Percentiles rank a stretch among this genome's conserved stretches.
Evolutionary conservation across 2,888 invertebrate species (phyloP).

Genomic region (Ptilodon capucinus): DNA sequence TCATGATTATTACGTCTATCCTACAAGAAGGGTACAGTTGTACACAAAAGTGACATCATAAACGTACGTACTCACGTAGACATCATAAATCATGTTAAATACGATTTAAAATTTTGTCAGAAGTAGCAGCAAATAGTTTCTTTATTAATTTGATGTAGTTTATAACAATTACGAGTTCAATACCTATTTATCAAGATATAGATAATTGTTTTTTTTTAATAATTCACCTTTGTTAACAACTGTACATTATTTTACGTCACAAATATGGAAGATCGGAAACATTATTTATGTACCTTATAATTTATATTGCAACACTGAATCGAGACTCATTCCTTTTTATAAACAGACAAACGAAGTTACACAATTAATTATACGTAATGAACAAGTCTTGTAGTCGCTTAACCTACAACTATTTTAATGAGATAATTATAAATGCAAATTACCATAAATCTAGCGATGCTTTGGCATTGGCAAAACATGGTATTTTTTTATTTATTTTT

Average conservation of each 20-base stretch:
- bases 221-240: slow-evolving; percentile 20
- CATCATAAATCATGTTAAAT: too few relatives aligned
- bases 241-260: slow-evolving; percentile 34
- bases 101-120: too few relatives aligned
- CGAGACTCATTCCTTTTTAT: slow-evolving; percentile 71
- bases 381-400: slow-evolving; percentile 80
- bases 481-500: slow-evolving; percentile 41
- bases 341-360: slow-evolving; percentile 56
- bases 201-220: too few relatives aligned
- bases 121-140: too few relatives aligned
- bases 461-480: slow-evolving; percentile 83
- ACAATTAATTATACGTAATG: slow-evolving; percentile 66
- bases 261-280: slow-evolving; percentile 39
- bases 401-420: slow-evolving; percentile 75
- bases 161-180: too few relatives aligned
- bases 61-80: too few relatives aligned
- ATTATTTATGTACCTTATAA: slow-evolving; percentile 30
- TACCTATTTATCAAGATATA: too few relatives aligned
- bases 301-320: slow-evolving; percentile 46
- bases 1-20: slow-evolving; percentile 59
- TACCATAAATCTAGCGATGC: slow-evolving; percentile 81
- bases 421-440: slow-evolving; percentile 82
- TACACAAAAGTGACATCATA: slow-evolving; percentile 24
- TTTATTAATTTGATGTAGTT: too few relatives aligned
- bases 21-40: slow-evolving; percentile 39